Base-by-base conservation (phyloP, 2,888 invertebrate genomes). In the Mesorhabditis spiculigera region DNA sequence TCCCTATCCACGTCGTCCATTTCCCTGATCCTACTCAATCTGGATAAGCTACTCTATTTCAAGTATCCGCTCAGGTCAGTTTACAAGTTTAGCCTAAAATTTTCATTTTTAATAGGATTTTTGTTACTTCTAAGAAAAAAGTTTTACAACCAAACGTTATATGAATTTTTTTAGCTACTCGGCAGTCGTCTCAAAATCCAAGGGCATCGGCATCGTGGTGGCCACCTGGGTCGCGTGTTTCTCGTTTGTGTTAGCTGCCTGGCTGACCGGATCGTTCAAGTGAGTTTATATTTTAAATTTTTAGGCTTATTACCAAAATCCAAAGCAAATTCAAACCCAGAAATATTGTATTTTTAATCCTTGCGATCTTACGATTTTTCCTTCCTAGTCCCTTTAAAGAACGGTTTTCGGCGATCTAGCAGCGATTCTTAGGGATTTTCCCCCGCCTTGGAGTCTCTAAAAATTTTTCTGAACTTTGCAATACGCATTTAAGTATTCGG, bases 1-100 rank as follows among this genome's bases (percentile, higher is more conserved):
- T 80, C 77, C 13, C 67, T 85, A 58, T 81, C 82, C 61, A 82
- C 79, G 5, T 85, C 85, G 45, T 79, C 79, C n/a, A 71, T 82
- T 13, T 82, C 82, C 61, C 77, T 85, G 65, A 84, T 85, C 62
- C 76, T 84, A 8, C 77, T 85, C 63, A 85, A 85, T 67, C 73
- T 83, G 63, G 85, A 85, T 71, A 85, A 85, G 68, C 73, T 85
- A 5, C 71, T 83, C 63, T 85, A 81, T 68, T 85, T 85, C 76
- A 82, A 81, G 45, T 85, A 81, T 67, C 85, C 85, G 5, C 70
- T 85, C 16, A 75, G 83, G 83, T 82, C 67, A 45, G 68, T 6
- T 64, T 62, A 41, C 67, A 65, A 65, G 43, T n/a, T 28, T 1
- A 62, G 63, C 28, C 5, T 4, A 41, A 62, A 41, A 62, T 16